These are phyloP conservation scores for Lagria hirta DNA, from an alignment of 2,888 invertebrate species.

Conservation along the genomic window DNA sequence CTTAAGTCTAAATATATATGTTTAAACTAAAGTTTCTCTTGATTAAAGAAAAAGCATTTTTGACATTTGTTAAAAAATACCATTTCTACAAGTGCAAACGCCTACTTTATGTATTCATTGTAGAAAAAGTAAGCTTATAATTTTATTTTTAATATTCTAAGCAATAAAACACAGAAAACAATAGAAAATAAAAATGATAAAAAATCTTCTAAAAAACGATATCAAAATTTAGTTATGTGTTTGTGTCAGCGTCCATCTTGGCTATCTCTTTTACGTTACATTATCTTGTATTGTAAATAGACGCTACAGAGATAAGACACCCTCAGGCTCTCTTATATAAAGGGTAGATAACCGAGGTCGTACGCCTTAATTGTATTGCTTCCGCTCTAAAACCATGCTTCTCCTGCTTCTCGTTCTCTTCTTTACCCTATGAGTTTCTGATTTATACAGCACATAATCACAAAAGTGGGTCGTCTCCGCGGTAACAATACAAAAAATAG, in stretches of 20 bases:
- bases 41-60: too few species aligned
- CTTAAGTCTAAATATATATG: too few species aligned
- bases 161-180: constrained; percentile 11
- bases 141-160: too few species aligned
- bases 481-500: too few species aligned
- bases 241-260: constrained; percentile 20
- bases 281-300: constrained; percentile 23
- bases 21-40: too few species aligned
- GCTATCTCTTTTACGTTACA: constrained; percentile 20
- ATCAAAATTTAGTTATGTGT: constrained; percentile 18
- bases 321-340: constrained; percentile 22
- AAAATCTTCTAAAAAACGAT: constrained; percentile 19
- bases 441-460: too few species aligned
- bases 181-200: constrained; percentile 20
- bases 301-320: constrained; percentile 21
- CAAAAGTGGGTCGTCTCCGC: too few species aligned
- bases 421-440: constrained; percentile 8
- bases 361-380: constrained; percentile 39
- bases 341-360: constrained; percentile 34
- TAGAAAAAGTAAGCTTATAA: too few species aligned
- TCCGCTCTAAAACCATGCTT: constrained; percentile 24
- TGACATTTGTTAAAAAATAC: too few species aligned
- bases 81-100: too few species aligned
- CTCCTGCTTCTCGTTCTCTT: constrained; percentile 7
- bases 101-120: too few species aligned